phyloP scores from a whole-genome alignment of 2,888 invertebrate genomes.

The Euzophera pinguis region DNA sequence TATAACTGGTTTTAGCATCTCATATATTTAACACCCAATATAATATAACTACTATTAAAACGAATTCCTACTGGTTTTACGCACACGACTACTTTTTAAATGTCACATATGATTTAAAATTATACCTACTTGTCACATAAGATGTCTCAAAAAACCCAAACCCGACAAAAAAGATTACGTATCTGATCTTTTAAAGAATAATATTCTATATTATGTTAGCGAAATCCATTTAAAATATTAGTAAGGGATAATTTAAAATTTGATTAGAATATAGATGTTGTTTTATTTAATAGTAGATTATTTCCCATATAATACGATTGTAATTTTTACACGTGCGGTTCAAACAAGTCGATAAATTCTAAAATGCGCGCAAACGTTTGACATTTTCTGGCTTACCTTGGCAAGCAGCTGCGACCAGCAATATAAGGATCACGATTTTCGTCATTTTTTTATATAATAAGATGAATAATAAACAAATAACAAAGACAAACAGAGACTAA shows the following conservation, averaged over 20 bases:
- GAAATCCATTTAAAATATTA: too few species aligned
- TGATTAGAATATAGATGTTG: too few species aligned
- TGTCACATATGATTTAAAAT: background rate
- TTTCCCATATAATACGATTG: background rate
- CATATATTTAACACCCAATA: too few species aligned
- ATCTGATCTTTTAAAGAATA: too few species aligned
- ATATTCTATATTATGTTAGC: too few species aligned
- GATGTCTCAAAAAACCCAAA: too few species aligned
- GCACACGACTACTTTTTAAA: constrained; percentile 4
- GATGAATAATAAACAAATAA: constrained; percentile 17
- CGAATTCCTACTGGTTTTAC: background rate
- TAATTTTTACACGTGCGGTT: background rate
- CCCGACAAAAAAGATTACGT: too few species aligned
- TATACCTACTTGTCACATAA: too few species aligned
- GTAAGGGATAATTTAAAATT: too few species aligned
- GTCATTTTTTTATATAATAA: constrained; percentile 30
- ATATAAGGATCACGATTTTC: constrained; percentile 31
- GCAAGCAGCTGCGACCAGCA: constrained; percentile 28
- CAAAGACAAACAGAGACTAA: constrained; percentile 12
- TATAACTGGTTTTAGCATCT: too few species aligned
- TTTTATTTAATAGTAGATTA: too few species aligned
- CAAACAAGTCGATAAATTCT: constrained; percentile 7
- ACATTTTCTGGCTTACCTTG: constrained; percentile 37
- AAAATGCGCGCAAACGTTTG: background rate
- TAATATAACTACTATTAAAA: background rate